phyloP scores from a whole-genome alignment of 1,140 invertebrate genomes.

The Arion vulgaris region DNA sequence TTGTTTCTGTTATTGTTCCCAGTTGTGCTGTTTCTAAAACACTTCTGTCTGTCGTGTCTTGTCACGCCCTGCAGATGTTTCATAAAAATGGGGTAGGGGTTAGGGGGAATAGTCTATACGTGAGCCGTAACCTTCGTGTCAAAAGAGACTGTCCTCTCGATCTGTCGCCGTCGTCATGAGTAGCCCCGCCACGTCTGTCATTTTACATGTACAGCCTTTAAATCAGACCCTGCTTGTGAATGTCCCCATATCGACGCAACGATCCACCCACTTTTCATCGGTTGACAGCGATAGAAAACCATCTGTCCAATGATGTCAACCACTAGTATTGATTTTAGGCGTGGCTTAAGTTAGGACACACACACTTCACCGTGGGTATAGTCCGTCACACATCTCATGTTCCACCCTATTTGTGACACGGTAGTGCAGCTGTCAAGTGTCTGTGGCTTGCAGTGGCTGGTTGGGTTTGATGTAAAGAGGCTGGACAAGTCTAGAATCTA shows the following conservation, averaged over 20 bases:
- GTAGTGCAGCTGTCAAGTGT: not conserved
- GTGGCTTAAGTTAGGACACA: not conserved
- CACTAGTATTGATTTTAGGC: not conserved
- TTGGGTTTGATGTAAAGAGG: not conserved
- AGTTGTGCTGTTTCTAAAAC: too few species aligned
- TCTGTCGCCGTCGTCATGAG: not conserved
- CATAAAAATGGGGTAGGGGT: too few species aligned
- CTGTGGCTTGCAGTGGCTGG: not conserved
- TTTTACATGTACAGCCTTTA: not conserved
- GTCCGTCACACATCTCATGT: not conserved
- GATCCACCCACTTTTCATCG: not conserved
- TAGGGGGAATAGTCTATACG: too few species aligned
- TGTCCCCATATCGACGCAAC: not conserved
- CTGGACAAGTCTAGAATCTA: not conserved
- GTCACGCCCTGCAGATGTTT: too few species aligned
- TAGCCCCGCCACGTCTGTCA: not conserved
- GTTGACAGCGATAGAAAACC: not conserved
- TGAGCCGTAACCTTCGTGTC: not conserved
- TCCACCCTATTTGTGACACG: not conserved
- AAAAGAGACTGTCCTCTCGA: not conserved
- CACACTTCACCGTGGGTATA: not conserved
- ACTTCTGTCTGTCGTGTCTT: too few species aligned
- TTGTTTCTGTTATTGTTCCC: too few species aligned
- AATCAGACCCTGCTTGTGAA: not conserved
- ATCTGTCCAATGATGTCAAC: not conserved